These are phyloP conservation scores for Idris sp. DNA, from an alignment of 1,140 invertebrate species.

Conservation along the genomic window DNA sequence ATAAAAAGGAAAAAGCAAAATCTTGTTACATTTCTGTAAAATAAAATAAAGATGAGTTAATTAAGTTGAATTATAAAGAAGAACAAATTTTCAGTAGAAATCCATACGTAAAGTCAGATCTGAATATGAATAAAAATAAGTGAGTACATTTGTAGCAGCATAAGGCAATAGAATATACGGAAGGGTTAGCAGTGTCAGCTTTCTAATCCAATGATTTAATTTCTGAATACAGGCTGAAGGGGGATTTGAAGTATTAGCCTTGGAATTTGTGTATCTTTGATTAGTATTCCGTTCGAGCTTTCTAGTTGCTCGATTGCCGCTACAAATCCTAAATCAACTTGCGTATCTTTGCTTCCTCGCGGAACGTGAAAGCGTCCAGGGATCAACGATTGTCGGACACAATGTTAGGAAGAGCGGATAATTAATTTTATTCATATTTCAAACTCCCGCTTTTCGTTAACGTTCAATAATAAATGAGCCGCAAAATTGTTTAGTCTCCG, in stretches of 20 bases:
- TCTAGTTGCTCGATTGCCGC: slow-evolving; percentile 74
- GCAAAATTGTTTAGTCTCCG: slow-evolving; percentile 29
- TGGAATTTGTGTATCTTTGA: slow-evolving; percentile 79
- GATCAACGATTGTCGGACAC: slow-evolving; percentile 59
- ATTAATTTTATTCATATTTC: slow-evolving; percentile 60
- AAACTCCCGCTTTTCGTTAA: slow-evolving; percentile 42
- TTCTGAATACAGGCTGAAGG: slow-evolving; percentile 75
- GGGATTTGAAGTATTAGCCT: slow-evolving; percentile 79
- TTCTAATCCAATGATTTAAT: slow-evolving; percentile 79
- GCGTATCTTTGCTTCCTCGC: slow-evolving; percentile 65
- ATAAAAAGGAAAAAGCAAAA: too few relatives aligned
- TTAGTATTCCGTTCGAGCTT: slow-evolving; percentile 77
- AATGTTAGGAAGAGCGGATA: slow-evolving; percentile 46
- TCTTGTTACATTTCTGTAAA: too few relatives aligned
- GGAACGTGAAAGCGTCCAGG: slow-evolving; percentile 45
- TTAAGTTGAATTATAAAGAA: too few relatives aligned
- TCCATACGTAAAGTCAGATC: slow-evolving; percentile 15
- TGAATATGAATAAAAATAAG: too few relatives aligned
- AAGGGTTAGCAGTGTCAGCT: slow-evolving; percentile 69
- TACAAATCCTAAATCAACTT: slow-evolving; percentile 77
- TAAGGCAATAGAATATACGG: slow-evolving; percentile 50
- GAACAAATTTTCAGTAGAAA: slow-evolving; percentile 10
- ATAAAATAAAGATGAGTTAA: too few relatives aligned
- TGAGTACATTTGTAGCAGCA: slow-evolving; percentile 15
- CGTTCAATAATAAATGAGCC: slow-evolving; percentile 39